phyloP scores from a whole-genome alignment of 2,113 vertebrate species.

The Thermophis baileyi region DNA sequence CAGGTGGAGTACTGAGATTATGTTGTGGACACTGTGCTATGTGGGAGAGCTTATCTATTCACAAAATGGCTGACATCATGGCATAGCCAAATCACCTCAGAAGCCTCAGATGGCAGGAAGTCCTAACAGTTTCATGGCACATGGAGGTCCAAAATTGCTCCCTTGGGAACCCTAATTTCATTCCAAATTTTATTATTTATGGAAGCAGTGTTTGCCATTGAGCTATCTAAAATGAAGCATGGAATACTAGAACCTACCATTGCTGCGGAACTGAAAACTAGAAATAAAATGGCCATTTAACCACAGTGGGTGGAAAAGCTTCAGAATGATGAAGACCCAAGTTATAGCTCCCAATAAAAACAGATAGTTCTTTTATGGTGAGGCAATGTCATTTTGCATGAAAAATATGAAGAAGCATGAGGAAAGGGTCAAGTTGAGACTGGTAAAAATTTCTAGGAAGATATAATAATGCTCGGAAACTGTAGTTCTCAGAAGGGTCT shows the following conservation, averaged over 20 bases:
- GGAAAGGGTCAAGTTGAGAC: background rate
- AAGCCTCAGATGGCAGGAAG: background rate
- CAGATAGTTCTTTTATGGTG: background rate
- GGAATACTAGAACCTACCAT: background rate
- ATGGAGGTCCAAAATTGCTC: background rate
- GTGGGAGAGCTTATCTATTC: background rate
- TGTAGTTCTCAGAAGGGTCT: background rate
- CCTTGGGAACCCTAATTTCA: background rate
- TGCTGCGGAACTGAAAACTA: background rate
- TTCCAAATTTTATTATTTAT: background rate
- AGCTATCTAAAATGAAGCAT: background rate
- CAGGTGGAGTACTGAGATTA: background rate
- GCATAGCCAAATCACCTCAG: background rate
- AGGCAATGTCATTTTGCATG: background rate
- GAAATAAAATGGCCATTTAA: background rate
- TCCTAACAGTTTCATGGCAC: background rate
- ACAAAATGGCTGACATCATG: background rate
- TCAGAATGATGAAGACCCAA: background rate
- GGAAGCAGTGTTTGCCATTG: background rate
- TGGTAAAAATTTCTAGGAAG: background rate
- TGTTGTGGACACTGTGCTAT: background rate
- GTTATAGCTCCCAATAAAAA: background rate
- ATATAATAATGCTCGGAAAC: background rate
- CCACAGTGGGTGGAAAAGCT: background rate
- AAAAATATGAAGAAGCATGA: background rate